Percentiles rank a stretch among this genome's conserved stretches.
Evolutionary conservation across 1,140 invertebrate species (phyloP).

Genomic region (Coelopa frigida): DNA sequence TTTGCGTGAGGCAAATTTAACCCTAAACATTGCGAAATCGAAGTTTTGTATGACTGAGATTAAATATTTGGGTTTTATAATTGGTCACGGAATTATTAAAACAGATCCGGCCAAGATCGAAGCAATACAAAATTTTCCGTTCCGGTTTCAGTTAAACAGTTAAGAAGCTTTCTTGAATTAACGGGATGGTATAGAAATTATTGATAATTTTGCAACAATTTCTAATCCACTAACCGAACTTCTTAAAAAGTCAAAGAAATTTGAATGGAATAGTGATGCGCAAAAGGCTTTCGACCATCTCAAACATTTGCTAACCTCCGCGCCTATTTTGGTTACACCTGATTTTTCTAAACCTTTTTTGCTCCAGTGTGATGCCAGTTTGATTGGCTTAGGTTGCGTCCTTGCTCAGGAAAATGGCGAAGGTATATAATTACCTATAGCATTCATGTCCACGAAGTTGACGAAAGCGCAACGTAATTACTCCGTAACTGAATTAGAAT

Average conservation of each 20-base stretch:
- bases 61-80: constrained; percentile 12
- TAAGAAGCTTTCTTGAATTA: constrained; percentile 13
- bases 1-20: constrained; percentile 41
- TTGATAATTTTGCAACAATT: constrained; percentile 8
- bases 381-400: constrained; percentile 32
- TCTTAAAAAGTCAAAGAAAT: constrained; percentile 1
- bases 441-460: constrained; percentile 31
- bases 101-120: constrained; percentile 18
- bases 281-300: constrained; percentile 30
- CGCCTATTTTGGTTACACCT: constrained; percentile 32
- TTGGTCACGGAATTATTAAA: constrained; percentile 8
- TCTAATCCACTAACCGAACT: constrained; percentile 9
- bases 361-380: constrained; percentile 39
- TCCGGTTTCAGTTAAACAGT: constrained; percentile 16
- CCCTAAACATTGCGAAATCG: constrained; percentile 45
- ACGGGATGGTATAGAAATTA: constrained; percentile 12
- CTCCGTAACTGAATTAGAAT: constrained; percentile 41
- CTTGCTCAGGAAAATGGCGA: constrained; percentile 27
- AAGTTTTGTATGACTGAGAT: constrained; percentile 33
- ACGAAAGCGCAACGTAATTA: constrained; percentile 15
- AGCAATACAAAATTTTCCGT: constrained; percentile 15
- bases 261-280: constrained; percentile 25
- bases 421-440: constrained; percentile 19
- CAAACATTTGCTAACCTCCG: constrained; percentile 23
- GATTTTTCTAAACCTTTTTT: constrained; percentile 30